Evolutionary conservation across 2,888 invertebrate genomes (phyloP).

Genomic region (Archips crataeganus): DNA sequence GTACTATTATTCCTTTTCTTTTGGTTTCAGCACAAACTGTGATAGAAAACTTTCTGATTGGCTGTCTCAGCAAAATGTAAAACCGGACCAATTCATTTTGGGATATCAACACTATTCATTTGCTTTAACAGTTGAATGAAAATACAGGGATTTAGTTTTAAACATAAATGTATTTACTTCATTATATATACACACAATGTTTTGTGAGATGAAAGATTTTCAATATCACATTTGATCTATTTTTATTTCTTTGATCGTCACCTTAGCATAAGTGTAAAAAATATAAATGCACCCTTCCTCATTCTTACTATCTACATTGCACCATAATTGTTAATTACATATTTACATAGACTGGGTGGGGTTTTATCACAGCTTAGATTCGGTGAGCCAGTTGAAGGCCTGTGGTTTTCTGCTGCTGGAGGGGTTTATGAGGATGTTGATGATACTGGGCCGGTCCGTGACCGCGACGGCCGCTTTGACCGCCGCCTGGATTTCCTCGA

Average conservation of each 20-base stretch:
- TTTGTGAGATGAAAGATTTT: constrained; percentile 65
- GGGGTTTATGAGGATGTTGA: constrained; percentile 96
- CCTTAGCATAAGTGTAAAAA: constrained; percentile 31
- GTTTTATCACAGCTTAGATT: constrained; percentile 91
- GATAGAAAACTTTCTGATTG: constrained; percentile 90
- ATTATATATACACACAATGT: constrained; percentile 72
- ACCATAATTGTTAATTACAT: constrained; percentile 20
- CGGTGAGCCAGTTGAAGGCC: constrained; percentile 96
- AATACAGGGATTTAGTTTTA: constrained; percentile 86
- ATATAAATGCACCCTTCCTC: constrained; percentile 2
- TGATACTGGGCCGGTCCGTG: constrained; percentile 92
- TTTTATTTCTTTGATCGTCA: constrained; percentile 6
- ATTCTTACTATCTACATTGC: constrained; percentile 9
- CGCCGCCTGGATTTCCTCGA: constrained; percentile 91
- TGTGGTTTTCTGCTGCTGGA: constrained; percentile 96
- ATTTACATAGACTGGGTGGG: not conserved
- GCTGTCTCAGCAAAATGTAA: constrained; percentile 83
- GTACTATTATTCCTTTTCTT: constrained; percentile 46
- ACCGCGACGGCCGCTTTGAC: constrained; percentile 88
- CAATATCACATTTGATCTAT: constrained; percentile 3
- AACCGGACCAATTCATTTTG: constrained; percentile 65
- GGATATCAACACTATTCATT: constrained; percentile 75
- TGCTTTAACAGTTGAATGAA: constrained; percentile 76
- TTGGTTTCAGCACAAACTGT: constrained; percentile 90
- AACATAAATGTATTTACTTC: constrained; percentile 79